These are phyloP conservation scores for Halisarca cf. caerulea DNA, from an alignment of 37 sponge, comb jelly and placozoan species.

Conservation along the genomic window DNA sequence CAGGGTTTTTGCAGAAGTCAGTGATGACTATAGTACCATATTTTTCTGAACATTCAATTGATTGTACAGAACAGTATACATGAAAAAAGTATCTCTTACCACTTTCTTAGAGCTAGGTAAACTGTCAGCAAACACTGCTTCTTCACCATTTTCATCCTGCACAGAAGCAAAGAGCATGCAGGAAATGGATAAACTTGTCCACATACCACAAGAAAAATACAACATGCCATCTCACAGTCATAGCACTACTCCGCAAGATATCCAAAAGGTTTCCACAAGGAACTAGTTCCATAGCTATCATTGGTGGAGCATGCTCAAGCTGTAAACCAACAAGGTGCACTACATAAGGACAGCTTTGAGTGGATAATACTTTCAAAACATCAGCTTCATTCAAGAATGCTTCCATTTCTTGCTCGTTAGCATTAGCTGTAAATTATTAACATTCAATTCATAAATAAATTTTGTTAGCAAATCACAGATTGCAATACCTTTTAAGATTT, in stretches of 20 bases:
- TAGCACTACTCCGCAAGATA: neutral
- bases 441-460: too few species aligned
- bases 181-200: neutral
- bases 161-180: neutral
- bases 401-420: neutral
- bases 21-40: too few species aligned
- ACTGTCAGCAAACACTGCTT: too few species aligned
- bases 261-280: neutral
- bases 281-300: conserved; percentile 24
- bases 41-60: too few species aligned
- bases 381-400: conserved; percentile 23
- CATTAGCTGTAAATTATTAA: neutral
- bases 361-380: neutral
- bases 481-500: neutral
- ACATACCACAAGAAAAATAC: neutral
- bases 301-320: conserved; percentile 6
- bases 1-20: too few species aligned
- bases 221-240: neutral
- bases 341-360: neutral
- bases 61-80: too few species aligned
- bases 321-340: conserved; percentile 27
- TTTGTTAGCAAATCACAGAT: too few species aligned
- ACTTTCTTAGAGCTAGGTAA: too few species aligned
- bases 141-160: too few species aligned
- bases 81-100: too few species aligned